Evolutionary conservation across 2,797 vertebrate genomes (phyloP).

Genomic region (Spheniscus humboldti): DNA sequence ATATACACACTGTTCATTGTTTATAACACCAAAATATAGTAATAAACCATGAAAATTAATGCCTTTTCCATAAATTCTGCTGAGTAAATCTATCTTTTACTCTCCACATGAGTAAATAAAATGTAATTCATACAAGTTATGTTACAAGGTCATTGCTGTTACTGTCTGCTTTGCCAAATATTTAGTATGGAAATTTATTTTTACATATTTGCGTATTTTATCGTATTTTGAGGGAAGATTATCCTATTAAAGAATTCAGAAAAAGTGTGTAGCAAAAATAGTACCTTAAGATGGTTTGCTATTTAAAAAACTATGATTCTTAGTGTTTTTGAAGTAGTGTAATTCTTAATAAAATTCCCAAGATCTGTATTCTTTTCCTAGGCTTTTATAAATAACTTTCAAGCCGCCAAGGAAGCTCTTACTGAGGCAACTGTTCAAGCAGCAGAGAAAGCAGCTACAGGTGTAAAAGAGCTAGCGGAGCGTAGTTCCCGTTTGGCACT

Average conservation of each 20-base stretch:
- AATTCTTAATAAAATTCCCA: neutral
- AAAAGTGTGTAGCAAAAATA: neutral
- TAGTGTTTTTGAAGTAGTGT: neutral
- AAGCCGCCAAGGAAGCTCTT: slow-evolving; percentile 90
- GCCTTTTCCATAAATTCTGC: neutral
- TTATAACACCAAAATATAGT: neutral
- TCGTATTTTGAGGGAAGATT: neutral
- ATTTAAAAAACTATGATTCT: neutral
- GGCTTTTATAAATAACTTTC: slow-evolving; percentile 96
- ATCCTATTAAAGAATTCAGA: neutral
- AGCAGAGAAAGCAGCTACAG: slow-evolving; percentile 90
- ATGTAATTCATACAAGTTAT: neutral
- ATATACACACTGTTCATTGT: neutral
- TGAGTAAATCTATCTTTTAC: neutral
- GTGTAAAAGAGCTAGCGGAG: slow-evolving; percentile 91
- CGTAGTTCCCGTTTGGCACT: slow-evolving; percentile 87
- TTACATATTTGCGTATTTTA: neutral
- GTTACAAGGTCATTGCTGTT: neutral
- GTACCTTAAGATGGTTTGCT: neutral
- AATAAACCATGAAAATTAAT: neutral
- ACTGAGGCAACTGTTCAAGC: slow-evolving; percentile 94
- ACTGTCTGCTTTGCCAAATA: neutral
- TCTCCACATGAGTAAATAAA: neutral
- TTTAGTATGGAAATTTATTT: neutral
- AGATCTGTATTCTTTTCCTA: slow-evolving; percentile 56